A percentile compares a stretch with the other conserved stretches of the same genome.
phyloP scores from a whole-genome alignment of 2,113 vertebrate species.

The Sinocyclocheilus anshuiensis region DNA sequence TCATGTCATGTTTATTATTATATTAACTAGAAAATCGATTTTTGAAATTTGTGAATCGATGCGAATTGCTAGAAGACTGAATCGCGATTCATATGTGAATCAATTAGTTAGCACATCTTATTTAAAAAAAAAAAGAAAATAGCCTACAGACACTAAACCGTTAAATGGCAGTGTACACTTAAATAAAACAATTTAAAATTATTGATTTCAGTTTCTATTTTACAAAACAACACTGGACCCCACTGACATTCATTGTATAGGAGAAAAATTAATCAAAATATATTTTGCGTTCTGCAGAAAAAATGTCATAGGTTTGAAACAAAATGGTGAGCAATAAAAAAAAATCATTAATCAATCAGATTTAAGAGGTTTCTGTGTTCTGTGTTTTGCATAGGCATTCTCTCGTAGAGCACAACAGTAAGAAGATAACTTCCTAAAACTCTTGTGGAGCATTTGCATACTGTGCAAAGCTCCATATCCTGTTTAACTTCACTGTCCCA shows the following conservation, averaged over 20 bases:
- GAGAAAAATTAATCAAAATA: not conserved
- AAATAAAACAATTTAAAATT: not conserved
- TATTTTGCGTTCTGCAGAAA: not conserved
- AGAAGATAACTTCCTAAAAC: not conserved
- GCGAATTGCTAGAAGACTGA: too few relatives aligned
- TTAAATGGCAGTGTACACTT: not conserved
- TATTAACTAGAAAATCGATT: too few relatives aligned
- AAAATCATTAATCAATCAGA: not conserved
- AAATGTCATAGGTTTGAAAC: too few relatives aligned
- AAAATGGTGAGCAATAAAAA: too few relatives aligned
- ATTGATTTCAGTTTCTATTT: not conserved
- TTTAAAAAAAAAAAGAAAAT: too few relatives aligned
- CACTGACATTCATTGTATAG: not conserved
- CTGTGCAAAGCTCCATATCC: not conserved
- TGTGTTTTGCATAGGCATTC: not conserved
- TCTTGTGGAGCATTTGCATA: not conserved
- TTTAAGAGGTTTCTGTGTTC: not conserved
- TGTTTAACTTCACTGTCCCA: not conserved
- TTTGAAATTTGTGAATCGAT: too few relatives aligned
- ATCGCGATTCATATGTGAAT: too few relatives aligned
- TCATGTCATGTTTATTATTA: too few relatives aligned
- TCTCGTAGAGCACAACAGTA: not conserved
- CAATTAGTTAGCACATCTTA: too few relatives aligned
- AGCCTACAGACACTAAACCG: not conserved
- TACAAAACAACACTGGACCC: not conserved